Conservation (phyloP, 2,888 invertebrate species). For the Cerastis rubricosa region DNA sequence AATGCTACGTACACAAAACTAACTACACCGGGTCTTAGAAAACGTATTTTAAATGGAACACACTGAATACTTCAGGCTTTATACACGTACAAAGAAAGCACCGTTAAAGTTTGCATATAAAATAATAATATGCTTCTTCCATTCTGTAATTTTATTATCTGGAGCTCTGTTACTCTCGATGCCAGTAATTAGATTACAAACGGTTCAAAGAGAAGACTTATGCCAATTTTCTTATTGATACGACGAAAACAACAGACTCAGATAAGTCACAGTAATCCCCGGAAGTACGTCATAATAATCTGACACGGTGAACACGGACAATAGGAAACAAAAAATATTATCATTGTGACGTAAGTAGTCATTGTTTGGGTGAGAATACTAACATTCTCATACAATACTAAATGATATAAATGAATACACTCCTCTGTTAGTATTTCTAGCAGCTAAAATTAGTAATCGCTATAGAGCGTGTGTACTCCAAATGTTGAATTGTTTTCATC, state of each 20-base stretch:
- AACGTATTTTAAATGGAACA: constrained; percentile 34
- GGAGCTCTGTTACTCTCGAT: constrained; percentile 23
- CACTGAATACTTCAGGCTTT: constrained; percentile 4
- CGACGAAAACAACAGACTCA: constrained; percentile 30
- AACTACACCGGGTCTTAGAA: constrained; percentile 17
- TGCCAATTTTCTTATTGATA: constrained; percentile 30
- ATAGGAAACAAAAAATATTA: constrained; percentile 30
- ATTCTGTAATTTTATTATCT: constrained; percentile 39
- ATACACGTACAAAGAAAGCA: constrained; percentile 13
- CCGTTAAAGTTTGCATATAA: constrained; percentile 23
- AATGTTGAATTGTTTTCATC: constrained; percentile 70
- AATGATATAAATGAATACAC: constrained; percentile 16
- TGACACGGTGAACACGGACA: constrained; percentile 2
- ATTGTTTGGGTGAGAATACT: constrained; percentile 17
- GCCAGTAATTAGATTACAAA: constrained; percentile 48
- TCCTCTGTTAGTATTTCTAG: constrained; percentile 27
- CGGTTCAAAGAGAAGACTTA: constrained; percentile 34
- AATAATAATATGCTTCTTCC: constrained; percentile 22
- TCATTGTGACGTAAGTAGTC: constrained; percentile 7
- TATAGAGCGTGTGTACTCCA: constrained; percentile 59
- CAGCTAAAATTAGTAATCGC: constrained; percentile 62
- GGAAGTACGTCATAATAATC: constrained; percentile 22
- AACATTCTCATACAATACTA: constrained; percentile 17
- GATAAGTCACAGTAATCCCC: constrained; percentile 23
- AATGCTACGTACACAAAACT: constrained; percentile 32